phyloP scores from a whole-genome alignment of 2,797 vertebrate genomes.

The Bradypus variegatus region DNA sequence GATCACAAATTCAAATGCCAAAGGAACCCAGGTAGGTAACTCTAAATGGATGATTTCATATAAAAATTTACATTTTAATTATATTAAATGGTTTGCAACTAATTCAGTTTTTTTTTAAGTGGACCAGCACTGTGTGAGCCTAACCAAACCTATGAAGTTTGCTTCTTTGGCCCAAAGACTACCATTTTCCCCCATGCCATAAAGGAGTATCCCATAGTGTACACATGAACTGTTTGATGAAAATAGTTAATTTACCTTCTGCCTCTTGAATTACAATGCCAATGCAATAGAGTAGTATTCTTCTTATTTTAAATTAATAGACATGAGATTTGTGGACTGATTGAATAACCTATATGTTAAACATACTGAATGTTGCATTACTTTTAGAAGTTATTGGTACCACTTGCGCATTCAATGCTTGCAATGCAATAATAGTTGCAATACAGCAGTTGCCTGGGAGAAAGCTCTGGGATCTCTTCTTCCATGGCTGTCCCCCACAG shows the following conservation, averaged over 20 bases:
- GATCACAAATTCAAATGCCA: slow-evolving; percentile 3
- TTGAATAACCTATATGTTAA: background rate
- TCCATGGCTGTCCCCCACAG: background rate
- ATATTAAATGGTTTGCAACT: background rate
- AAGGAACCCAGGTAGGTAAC: background rate
- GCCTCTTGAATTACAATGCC: slow-evolving; percentile 17
- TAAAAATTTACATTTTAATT: background rate
- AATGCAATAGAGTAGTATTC: background rate
- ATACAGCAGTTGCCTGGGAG: background rate
- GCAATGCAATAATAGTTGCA: background rate
- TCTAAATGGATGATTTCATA: background rate
- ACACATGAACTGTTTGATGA: background rate
- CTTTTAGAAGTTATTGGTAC: background rate
- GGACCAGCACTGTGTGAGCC: background rate
- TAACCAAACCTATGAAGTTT: background rate
- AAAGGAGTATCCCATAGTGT: background rate
- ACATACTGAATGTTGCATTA: background rate
- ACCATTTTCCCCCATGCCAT: background rate
- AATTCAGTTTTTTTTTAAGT: slow-evolving; percentile 16
- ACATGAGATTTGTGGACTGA: background rate
- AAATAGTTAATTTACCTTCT: background rate
- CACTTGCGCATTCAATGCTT: background rate
- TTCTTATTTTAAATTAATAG: slow-evolving; percentile 33
- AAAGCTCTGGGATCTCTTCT: background rate
- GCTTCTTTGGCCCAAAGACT: background rate